Base-by-base conservation (phyloP, 2,113 vertebrate genomes). In the Dendrocopos noguchii region DNA sequence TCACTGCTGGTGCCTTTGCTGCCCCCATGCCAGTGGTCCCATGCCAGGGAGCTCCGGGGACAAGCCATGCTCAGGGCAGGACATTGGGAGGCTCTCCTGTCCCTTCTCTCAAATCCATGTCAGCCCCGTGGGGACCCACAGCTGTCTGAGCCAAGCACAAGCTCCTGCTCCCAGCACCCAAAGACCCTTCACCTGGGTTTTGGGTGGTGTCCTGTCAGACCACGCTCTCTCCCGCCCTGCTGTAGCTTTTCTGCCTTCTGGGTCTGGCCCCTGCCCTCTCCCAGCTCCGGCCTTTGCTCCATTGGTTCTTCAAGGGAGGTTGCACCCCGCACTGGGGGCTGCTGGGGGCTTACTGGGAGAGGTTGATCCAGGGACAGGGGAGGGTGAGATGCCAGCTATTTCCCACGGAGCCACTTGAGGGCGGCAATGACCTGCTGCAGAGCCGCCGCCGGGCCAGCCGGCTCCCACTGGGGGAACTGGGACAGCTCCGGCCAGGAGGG, bases 381-480 rank as follows among this genome's bases (percentile, higher is more conserved):
- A 17, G 12, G 77, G n/a, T 1, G 53, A 59, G 80, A 64, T 3
- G 52, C 57, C 64, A 16, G 87, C 82, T n/a, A 2, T 94, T 91
- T 16, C 71, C 22, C 63, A 3, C 1, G 11, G 13, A 28, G 72
- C 94, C 96, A 28, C 95, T 57, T 42, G 96, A 74, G 95, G 95
- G 96, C 95, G 92, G 18, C 93, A 94, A 11, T 71, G 75, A 50
- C 77, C 57, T 50, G 34, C 20, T 5, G 24, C 52, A 63, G 56
- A 77, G 82, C 52, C 10, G 25, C 31, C 10, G 56, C 24, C 11
- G 18, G 39, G 22, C 27, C 18, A 22, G 9, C 19, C 82, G 0
- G 68, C 33, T 39, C 36, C 20, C 44, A 19, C 36, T 5, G 67
- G 79, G 53, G 2, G 0, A 20, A 10, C 55, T 3, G 64, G 78